Percentiles rank a stretch among this genome's conserved stretches.
phyloP scores from a whole-genome alignment of 2,797 vertebrate species.

The Smutsia temminckii region DNA sequence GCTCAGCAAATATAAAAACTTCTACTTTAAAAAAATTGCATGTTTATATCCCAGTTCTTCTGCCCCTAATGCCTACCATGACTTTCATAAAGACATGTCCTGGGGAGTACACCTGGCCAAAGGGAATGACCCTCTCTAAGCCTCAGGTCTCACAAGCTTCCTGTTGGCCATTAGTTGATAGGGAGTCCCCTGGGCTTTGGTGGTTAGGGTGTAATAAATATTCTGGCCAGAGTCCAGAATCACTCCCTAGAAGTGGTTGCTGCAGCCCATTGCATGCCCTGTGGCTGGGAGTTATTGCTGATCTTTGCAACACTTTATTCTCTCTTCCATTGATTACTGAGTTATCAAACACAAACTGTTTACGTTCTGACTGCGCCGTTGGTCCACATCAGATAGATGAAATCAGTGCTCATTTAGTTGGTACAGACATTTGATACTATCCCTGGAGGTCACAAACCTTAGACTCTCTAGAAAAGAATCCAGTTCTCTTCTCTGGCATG shows the following conservation, averaged over 20 bases:
- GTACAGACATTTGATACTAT: background rate
- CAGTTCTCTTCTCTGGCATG: background rate
- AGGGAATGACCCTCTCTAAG: background rate
- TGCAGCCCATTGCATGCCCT: rapidly evolving
- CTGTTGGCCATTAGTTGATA: background rate
- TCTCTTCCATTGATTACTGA: background rate
- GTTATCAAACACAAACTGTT: background rate
- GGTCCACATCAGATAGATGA: background rate
- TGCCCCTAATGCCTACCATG: rapidly evolving
- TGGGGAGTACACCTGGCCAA: background rate
- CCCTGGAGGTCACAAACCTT: background rate
- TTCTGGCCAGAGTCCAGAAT: conserved; percentile 20
- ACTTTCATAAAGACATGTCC: background rate
- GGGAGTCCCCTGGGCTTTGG: background rate
- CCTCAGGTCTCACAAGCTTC: background rate
- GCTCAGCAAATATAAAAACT: background rate
- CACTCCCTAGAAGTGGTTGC: background rate
- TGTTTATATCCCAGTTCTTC: background rate
- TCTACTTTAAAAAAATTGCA: background rate
- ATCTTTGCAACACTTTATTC: background rate
- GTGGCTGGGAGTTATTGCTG: background rate
- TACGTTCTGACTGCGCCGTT: background rate
- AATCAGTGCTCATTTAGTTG: background rate
- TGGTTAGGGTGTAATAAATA: conserved; percentile 48
- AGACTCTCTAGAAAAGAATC: background rate